phyloP scores from a whole-genome alignment of 1,140 invertebrate species.

The Oedothorax gibbosus region DNA sequence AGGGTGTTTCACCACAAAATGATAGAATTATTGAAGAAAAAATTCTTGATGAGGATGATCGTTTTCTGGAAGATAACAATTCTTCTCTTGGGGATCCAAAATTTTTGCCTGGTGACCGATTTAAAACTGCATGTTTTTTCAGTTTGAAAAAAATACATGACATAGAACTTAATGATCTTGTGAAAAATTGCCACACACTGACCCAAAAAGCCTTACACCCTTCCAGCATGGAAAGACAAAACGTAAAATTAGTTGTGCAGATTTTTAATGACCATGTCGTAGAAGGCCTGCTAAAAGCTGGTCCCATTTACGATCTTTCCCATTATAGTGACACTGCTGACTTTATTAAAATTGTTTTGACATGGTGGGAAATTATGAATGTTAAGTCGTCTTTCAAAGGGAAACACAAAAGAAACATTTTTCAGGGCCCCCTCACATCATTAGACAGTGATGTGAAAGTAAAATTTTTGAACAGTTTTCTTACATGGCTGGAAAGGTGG shows the following conservation, averaged over 20 bases:
- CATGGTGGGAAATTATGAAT: slow-evolving; percentile 1
- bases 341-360: not conserved
- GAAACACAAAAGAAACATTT: not conserved
- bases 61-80: not conserved
- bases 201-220: not conserved
- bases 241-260: not conserved
- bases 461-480: not conserved
- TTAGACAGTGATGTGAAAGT: not conserved
- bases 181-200: not conserved
- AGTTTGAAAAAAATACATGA: not conserved
- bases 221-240: not conserved
- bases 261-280: not conserved
- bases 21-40: no score
- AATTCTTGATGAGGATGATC: not conserved
- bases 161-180: not conserved
- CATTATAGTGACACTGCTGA: not conserved
- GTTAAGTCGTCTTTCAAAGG: not conserved
- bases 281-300: not conserved
- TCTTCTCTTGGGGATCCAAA: slow-evolving; percentile 4
- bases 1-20: no score
- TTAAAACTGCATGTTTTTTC: no score
- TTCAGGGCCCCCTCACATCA: not conserved
- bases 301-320: not conserved
- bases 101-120: not conserved
- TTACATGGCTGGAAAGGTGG: not conserved